These are phyloP conservation scores for Acanthurus lineatus DNA, from an alignment of 2,797 vertebrate species.

Conservation along the genomic window DNA sequence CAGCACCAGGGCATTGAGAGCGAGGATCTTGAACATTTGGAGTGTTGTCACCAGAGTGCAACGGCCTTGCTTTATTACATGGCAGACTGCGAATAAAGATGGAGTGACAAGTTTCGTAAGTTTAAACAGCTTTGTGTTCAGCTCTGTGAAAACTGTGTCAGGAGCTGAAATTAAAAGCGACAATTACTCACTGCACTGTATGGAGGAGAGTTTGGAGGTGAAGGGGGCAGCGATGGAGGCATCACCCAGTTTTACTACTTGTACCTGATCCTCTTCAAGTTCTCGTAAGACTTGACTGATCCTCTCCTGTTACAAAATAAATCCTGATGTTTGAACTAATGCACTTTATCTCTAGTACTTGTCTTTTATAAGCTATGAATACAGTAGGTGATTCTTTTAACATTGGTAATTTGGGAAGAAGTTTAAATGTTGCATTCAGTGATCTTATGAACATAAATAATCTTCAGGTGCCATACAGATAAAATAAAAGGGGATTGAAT, in stretches of 20 bases:
- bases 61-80: slow-evolving; percentile 98
- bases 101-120: slow-evolving; percentile 12
- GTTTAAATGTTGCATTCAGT: slow-evolving; percentile 1
- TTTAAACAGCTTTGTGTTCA: neutral
- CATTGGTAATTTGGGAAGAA: neutral
- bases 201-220: slow-evolving; percentile 97
- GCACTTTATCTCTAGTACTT: slow-evolving; percentile 1
- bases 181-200: slow-evolving; percentile 95
- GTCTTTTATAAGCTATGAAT: neutral
- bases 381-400: neutral
- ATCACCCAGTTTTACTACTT: slow-evolving; percentile 96
- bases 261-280: slow-evolving; percentile 94
- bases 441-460: neutral
- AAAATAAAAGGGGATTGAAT: neutral
- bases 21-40: slow-evolving; percentile 99
- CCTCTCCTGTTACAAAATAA: slow-evolving; percentile 86
- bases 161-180: neutral
- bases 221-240: slow-evolving; percentile 98
- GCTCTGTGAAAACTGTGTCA: slow-evolving; percentile 3
- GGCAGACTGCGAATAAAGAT: slow-evolving; percentile 89
- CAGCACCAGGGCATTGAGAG: slow-evolving; percentile 95
- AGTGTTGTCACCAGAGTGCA: slow-evolving; percentile 97
- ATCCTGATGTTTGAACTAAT: slow-evolving; percentile 32
- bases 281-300: slow-evolving; percentile 95
- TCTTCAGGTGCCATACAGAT: neutral